These are phyloP conservation scores for Drosophila pallidifrons DNA, from an alignment of 1,140 invertebrate species.

Conservation along the genomic window DNA sequence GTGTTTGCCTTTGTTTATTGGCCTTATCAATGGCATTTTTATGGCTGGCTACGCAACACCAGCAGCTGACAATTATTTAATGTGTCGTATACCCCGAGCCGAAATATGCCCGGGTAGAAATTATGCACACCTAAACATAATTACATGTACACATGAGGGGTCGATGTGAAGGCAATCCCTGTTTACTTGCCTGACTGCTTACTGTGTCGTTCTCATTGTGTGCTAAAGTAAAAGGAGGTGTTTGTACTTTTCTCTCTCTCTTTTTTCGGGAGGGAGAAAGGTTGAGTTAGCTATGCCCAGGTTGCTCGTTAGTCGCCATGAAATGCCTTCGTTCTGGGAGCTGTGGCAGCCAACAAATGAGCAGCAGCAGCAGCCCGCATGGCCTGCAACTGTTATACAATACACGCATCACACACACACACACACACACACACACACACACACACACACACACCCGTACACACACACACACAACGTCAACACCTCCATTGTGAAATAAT, in stretches of 20 bases:
- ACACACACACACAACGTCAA: neutral
- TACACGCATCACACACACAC: slow-evolving; percentile 29
- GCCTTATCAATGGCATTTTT: slow-evolving; percentile 38
- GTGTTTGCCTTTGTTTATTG: slow-evolving; percentile 19
- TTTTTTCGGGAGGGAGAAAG: neutral
- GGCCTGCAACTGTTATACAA: slow-evolving; percentile 30
- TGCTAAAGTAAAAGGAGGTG: too few relatives aligned
- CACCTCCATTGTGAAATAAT: slow-evolving; percentile 72
- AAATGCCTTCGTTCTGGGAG: slow-evolving; percentile 67
- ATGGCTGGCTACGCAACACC: slow-evolving; percentile 24
- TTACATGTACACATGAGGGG: slow-evolving; percentile 11
- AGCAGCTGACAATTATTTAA: slow-evolving; percentile 45
- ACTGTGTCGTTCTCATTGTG: neutral
- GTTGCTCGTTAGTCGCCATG: slow-evolving; percentile 74
- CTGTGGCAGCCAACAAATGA: slow-evolving; percentile 59
- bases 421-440: neutral
- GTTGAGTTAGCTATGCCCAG: slow-evolving; percentile 57
- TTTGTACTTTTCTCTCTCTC: too few relatives aligned
- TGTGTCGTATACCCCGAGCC: slow-evolving; percentile 3
- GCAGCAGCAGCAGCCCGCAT: slow-evolving; percentile 66
- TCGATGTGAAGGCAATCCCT: neutral
- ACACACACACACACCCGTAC: slow-evolving; percentile 8
- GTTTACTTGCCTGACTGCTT: slow-evolving; percentile 14
- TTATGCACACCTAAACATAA: slow-evolving; percentile 42
- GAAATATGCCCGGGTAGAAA: slow-evolving; percentile 29